A percentile compares a stretch with the other conserved stretches of the same genome.
Evolutionary conservation across 2,113 vertebrate species (phyloP).

Genomic region (Lanius collurio): DNA sequence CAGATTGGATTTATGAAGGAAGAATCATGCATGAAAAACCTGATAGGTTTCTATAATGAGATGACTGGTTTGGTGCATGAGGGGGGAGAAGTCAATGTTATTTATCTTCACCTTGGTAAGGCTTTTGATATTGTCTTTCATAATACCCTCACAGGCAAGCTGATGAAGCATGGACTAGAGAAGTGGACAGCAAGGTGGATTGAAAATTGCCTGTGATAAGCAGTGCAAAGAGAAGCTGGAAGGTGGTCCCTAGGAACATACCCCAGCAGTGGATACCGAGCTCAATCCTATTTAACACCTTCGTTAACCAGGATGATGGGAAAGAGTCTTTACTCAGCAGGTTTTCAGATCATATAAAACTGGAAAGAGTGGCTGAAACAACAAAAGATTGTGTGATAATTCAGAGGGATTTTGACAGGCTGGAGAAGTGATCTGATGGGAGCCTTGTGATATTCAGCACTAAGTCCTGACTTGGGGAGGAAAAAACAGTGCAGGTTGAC

Average conservation of each 20-base stretch:
- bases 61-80: neutral
- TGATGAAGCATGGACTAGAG: neutral
- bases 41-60: neutral
- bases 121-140: neutral
- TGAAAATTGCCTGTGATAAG: neutral
- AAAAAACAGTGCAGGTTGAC: neutral
- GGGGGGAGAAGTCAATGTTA: neutral
- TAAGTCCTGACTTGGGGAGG: neutral
- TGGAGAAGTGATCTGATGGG: neutral
- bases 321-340: neutral
- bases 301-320: neutral
- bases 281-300: neutral
- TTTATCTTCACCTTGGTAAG: neutral
- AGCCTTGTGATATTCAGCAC: neutral
- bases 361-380: neutral
- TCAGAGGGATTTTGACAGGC: neutral
- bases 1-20: neutral
- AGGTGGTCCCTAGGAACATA: neutral
- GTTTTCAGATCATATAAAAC: neutral
- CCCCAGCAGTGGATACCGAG: rapidly evolving
- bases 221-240: neutral
- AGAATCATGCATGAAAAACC: neutral
- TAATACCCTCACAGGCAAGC: neutral
- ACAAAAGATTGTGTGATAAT: neutral
- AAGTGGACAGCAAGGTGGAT: neutral